Evolutionary conservation across 2,113 vertebrate species (phyloP).

Genomic region (Argyrosomus japonicus): DNA sequence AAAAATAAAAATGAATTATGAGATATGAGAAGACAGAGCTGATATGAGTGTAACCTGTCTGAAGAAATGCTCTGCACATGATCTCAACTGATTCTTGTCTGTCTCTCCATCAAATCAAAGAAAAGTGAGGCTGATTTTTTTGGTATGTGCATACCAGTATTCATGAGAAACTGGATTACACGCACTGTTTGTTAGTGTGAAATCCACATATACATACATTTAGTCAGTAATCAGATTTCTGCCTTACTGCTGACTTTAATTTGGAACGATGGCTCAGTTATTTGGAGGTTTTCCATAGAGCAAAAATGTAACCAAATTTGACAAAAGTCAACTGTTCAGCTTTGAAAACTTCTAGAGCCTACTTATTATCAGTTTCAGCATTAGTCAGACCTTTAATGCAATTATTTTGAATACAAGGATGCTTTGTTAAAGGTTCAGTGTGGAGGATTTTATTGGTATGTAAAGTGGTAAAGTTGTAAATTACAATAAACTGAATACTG

Average conservation of each 20-base stretch:
- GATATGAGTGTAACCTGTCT: not conserved
- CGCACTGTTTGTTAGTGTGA: not conserved
- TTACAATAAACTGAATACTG: too few relatives aligned
- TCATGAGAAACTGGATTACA: not conserved
- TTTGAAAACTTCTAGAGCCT: not conserved
- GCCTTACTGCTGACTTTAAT: not conserved
- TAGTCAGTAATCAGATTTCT: not conserved
- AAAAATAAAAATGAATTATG: not conserved
- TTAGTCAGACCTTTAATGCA: not conserved
- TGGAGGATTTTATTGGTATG: too few relatives aligned
- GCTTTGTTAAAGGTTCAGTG: not conserved
- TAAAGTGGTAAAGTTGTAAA: too few relatives aligned
- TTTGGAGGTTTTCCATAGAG: not conserved
- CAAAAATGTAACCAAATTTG: not conserved
- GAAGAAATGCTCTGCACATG: not conserved
- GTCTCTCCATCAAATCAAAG: not conserved
- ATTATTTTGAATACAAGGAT: not conserved
- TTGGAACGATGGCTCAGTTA: not conserved
- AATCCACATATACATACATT: not conserved
- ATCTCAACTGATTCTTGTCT: conserved; percentile 5
- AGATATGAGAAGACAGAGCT: not conserved
- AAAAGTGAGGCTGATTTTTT: not conserved
- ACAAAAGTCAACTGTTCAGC: not conserved
- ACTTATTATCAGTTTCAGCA: not conserved
- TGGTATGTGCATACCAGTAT: not conserved